Evolutionary conservation across 2,888 invertebrate species (phyloP), one percentile per base, ranked within the genome.

Genomic region (Nymphalis urticae): DNA sequence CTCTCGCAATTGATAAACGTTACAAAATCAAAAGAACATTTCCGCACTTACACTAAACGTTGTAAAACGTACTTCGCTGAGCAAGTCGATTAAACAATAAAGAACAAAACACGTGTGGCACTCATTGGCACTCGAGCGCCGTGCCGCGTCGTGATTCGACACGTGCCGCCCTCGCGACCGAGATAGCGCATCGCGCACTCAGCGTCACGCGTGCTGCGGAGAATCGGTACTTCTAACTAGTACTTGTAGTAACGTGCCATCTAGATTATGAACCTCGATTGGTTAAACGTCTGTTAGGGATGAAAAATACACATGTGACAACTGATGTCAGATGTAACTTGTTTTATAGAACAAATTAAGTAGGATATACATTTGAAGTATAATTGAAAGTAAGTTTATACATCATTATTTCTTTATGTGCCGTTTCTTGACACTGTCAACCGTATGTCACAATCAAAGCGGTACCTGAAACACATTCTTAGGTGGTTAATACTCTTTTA

Each of bases 131-230:
- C 69, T 67, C 56, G 54, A 61, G 66, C 47, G 50, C 5, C n/a
- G 69, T 42, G 61, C 36, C 66, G 68, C 27, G 63, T 61, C 65
- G 63, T 68, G 75, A 75, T 75, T 74, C 68, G 73, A 69, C 75
- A 75, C 75, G 75, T 72, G 75, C 73, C 68, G 27, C 69, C 42
- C 62, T 21, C 68, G 50, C 50, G 50, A 19, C 58, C 51, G n/a
- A 47, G 60, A 48, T 58, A 48, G 51, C 42, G 36, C 59, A 21
- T 58, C 47, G 64, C 53, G 59, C 66, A 65, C 73, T 73, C 62
- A 66, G 70, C 72, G 19, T 0, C 50, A 58, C 68, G 68, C 59
- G 64, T 54, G 51, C 48, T 51, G 10, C 51, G 51, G 17, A 51
- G 61, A 64, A 61, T 69, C 64, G 64, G 58, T 54, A 53, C 61